Percentiles rank a stretch among this genome's conserved stretches.
Conservation (phyloP, 2,113 vertebrate species). For the Collichthys lucidus region DNA sequence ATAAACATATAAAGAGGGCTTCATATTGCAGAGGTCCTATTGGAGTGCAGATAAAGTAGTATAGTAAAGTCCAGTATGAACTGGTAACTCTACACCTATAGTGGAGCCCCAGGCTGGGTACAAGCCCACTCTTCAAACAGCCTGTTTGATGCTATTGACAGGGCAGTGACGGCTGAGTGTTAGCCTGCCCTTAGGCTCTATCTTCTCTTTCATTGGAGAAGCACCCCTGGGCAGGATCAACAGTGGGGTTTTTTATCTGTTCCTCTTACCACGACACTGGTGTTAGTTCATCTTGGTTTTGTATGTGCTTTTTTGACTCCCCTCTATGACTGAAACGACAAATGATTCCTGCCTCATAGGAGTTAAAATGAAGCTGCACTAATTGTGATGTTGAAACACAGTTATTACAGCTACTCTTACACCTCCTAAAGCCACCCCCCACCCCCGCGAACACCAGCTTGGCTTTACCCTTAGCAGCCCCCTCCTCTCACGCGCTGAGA, state of each 20-base stretch:
- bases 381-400: conserved; percentile 22
- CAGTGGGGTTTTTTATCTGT: conserved; percentile 74
- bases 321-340: too few species aligned
- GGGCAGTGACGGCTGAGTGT: conserved; percentile 73
- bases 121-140: conserved; percentile 80
- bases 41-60: conserved; percentile 44
- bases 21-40: conserved; percentile 43
- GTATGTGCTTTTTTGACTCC: conserved; percentile 34
- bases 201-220: conserved; percentile 71
- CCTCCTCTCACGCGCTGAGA: conserved; percentile 75
- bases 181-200: conserved; percentile 62
- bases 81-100: conserved; percentile 79
- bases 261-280: conserved; percentile 50
- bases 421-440: conserved; percentile 51
- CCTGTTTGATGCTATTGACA: conserved; percentile 83
- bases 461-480: conserved; percentile 57
- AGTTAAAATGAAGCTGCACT: conserved; percentile 30
- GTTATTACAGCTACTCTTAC: conserved; percentile 65
- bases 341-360: background rate
- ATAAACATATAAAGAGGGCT: conserved; percentile 60
- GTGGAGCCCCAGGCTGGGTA: conserved; percentile 66
- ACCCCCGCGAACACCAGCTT: conserved; percentile 48
- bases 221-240: conserved; percentile 74
- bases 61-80: conserved; percentile 66
- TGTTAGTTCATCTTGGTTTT: conserved; percentile 40